Evolutionary conservation across 92 coral and sea anemone species (phyloP).

Genomic region (Palythoa heliodiscus): DNA sequence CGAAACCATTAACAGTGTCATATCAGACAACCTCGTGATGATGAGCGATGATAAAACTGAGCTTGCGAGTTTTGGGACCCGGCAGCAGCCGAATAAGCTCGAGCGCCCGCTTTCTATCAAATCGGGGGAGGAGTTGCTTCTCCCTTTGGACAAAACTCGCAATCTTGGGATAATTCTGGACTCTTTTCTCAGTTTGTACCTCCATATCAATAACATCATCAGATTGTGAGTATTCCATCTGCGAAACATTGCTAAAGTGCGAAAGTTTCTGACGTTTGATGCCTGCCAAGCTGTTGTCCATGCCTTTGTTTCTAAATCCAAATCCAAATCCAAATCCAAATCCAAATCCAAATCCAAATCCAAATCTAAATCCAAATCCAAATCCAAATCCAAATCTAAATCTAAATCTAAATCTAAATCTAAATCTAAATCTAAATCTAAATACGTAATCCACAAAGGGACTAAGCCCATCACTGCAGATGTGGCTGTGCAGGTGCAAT

Average conservation of each 20-base stretch:
- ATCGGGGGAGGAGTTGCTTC: conserved; percentile 6
- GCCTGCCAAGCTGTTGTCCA: conserved; percentile 29
- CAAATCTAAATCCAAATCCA: background rate
- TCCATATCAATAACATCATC: conserved; percentile 2
- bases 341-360: background rate
- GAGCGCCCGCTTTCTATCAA: conserved; percentile 4
- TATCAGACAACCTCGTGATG: conserved; percentile 8
- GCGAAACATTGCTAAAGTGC: conserved; percentile 18
- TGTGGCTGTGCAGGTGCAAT: too few relatives aligned
- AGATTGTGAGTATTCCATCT: conserved; percentile 2
- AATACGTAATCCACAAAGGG: too few relatives aligned
- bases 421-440: background rate
- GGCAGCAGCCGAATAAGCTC: conserved; percentile 13
- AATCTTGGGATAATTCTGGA: conserved; percentile 18
- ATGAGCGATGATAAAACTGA: conserved; percentile 7
- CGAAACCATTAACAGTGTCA: conserved; percentile 19
- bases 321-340: too few relatives aligned
- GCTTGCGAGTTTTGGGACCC: conserved; percentile 7
- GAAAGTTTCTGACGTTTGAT: conserved; percentile 19
- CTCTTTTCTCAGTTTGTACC: conserved; percentile 1
- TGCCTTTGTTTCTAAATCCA: conserved; percentile 4
- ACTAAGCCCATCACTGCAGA: too few relatives aligned
- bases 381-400: background rate
- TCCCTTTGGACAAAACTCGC: conserved; percentile 13
- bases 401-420: background rate